Evolutionary conservation across 1,140 invertebrate species (phyloP), one percentile per base, ranked within the genome.

Genomic region (Lethocerus indicus): DNA sequence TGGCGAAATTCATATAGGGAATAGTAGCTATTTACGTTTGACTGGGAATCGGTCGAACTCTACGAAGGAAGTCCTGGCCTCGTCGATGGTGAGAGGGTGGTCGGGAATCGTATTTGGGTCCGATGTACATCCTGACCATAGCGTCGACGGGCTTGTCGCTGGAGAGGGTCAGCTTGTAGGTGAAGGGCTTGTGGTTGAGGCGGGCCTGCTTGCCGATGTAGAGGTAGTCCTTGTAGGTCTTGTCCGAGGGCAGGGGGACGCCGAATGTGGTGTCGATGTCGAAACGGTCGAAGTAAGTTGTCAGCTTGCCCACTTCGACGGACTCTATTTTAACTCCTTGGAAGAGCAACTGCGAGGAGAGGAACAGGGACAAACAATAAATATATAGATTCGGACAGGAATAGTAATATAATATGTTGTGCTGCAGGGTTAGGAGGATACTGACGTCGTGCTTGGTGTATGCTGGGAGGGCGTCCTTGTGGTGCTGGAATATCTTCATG

Each of bases 61-160:
- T 47, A 64, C 60, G 47, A 60, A 57, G 21, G 51, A 44, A 55
- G 56, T 56, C 36, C 51, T 54, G 32, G 36, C 28, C 51, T 55
- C 44, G 29, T 56, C 45, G 28, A 50, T 25, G 26, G 41, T 23
- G 2, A 71, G 51, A 2, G 59, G 39, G 37, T 69, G 65, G n/a
- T 69, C 71, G 63, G 48, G 68, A 65, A 49, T 79, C 72, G 55
- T 74, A 74, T 60, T 78, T 80, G 1, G 79, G 80, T 29, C 76
- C 79, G 29, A 83, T 57, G 68, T 78, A 83, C n/a, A 81, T 60
- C 40, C 74, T 73, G 32, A 83, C 62, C 35, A 69, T 62, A 1
- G 67, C 74, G 43, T 74, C 68, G 13, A 56, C 59, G 2, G 64
- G 57, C 53, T 71, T 70, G 1, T 78, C 71, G 52, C 70, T 71